A percentile compares a stretch with the other conserved stretches of the same genome.
These are phyloP conservation scores for Seira musarum DNA, from an alignment of 2,888 invertebrate species.

Conservation along the genomic window DNA sequence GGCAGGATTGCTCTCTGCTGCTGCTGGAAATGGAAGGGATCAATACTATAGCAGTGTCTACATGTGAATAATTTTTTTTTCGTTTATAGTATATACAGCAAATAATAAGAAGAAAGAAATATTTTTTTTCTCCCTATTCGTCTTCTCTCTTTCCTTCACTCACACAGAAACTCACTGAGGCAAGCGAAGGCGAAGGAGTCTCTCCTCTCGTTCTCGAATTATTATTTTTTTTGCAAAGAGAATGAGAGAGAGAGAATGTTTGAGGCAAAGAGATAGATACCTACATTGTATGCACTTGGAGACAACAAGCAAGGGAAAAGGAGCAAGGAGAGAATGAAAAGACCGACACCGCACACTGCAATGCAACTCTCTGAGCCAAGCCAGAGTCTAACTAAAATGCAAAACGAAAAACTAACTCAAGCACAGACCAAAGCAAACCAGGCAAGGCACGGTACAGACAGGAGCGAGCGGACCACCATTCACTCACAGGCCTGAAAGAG, in stretches of 20 bases:
- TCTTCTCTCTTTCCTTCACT: conserved; percentile 12
- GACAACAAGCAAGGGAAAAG: conserved; percentile 55
- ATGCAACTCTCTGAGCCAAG: neutral
- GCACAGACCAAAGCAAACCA: neutral
- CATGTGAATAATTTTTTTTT: neutral
- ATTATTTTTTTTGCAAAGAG: neutral
- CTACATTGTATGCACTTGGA: conserved; percentile 58
- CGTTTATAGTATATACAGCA: neutral
- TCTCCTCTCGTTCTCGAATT: conserved; percentile 1
- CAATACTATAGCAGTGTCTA: conserved; percentile 58
- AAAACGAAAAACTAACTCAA: conserved; percentile 1
- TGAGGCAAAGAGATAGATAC: conserved; percentile 6
- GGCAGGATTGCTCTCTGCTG: conserved; percentile 50
- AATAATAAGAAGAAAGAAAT: neutral
- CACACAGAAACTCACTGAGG: conserved; percentile 6
- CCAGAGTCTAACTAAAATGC: neutral
- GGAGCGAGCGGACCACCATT: neutral
- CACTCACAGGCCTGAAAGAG: conserved; percentile 2
- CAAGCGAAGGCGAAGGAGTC: neutral
- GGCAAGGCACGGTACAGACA: neutral
- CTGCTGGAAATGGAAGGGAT: conserved; percentile 60
- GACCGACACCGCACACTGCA: conserved; percentile 33
- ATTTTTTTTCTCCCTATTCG: neutral
- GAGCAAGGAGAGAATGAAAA: conserved; percentile 45
- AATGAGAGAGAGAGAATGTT: neutral